Base-by-base conservation (phyloP, 1,140 invertebrate species). In the Tetragnatha versicolor region DNA sequence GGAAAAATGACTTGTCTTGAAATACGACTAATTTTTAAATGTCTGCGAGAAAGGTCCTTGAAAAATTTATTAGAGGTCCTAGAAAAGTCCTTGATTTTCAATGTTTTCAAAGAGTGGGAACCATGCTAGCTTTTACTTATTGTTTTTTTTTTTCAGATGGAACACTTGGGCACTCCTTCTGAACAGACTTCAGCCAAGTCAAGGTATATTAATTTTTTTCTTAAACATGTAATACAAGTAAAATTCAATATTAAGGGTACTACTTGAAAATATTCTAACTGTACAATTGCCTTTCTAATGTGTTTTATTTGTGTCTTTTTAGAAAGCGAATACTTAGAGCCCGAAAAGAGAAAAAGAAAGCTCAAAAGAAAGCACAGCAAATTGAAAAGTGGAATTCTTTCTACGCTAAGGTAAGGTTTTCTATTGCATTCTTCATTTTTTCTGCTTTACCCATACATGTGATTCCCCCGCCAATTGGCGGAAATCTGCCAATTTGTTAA, bases 271-370 rank as follows among this genome's bases (percentile, higher is more conserved):
- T 53, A 7, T 53, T 53, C 7, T 12, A 53, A 9, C 22, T 53
- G 22, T 53, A 6, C 22, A 12, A 12, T 20, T 53, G 51, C n/a
- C 6, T 12, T 53, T 12, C 9, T 7, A n/a, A 53, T 6, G 17
- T 29, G 7, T 6, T 53, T 12, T 4, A 35, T 31, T 29, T 69
- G 29, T 20, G 70, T 81, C 20, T 77, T 68, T 73, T 10, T 79
- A 89, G 87, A 84, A 86, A 83, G 84, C 86, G 83, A 84, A 85
- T 72, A 81, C 84, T 83, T 81, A 85, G 83, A 83, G 94, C 93
- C 82, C 89, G 91, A 81, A 86, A 93, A 83, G 94, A 97, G 70
- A 96, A 97, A 83, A 96, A 96, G 87, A 96, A 96, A 85, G 94
- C 95, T 84, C 91, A 94, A 82, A 98, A 97, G 84, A 97, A 98